phyloP scores from a whole-genome alignment of 2,797 vertebrate genomes.

The Brachymystax lenok region DNA sequence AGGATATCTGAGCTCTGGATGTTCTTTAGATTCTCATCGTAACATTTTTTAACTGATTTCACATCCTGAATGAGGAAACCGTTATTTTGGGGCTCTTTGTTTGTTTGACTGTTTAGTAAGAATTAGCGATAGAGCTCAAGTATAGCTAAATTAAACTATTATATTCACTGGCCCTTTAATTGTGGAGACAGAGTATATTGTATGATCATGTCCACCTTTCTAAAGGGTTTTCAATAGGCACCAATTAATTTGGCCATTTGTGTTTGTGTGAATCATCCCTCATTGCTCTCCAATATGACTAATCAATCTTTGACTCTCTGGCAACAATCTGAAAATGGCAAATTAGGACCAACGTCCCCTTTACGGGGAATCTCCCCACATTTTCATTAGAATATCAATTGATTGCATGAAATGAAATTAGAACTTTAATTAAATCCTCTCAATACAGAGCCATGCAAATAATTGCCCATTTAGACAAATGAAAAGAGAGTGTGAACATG shows the following conservation, averaged over 20 bases:
- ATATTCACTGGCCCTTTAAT: too few relatives aligned
- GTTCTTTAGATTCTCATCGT: too few relatives aligned
- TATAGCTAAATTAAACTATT: too few relatives aligned
- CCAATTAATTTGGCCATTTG: background rate
- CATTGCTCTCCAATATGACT: slow-evolving; percentile 13
- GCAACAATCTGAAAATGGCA: slow-evolving; percentile 36
- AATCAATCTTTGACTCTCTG: slow-evolving; percentile 33
- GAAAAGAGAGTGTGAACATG: slow-evolving; percentile 54
- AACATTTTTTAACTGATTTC: too few relatives aligned
- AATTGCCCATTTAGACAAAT: slow-evolving; percentile 65
- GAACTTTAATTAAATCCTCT: slow-evolving; percentile 64
- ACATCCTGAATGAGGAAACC: too few relatives aligned
- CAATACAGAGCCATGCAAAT: slow-evolving; percentile 47
- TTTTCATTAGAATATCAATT: slow-evolving; percentile 59
- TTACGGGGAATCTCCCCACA: slow-evolving; percentile 38
- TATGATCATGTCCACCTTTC: background rate
- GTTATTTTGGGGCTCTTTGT: too few relatives aligned
- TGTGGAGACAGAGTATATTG: background rate
- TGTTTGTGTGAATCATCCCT: background rate
- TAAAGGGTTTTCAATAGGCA: background rate
- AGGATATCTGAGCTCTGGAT: too few relatives aligned
- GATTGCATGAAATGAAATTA: slow-evolving; percentile 63
- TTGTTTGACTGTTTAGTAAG: too few relatives aligned
- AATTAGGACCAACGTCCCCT: slow-evolving; percentile 42
- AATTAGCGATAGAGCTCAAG: too few relatives aligned